Conservation (phyloP, 2,797 vertebrate genomes). For the Danio choprae region DNA sequence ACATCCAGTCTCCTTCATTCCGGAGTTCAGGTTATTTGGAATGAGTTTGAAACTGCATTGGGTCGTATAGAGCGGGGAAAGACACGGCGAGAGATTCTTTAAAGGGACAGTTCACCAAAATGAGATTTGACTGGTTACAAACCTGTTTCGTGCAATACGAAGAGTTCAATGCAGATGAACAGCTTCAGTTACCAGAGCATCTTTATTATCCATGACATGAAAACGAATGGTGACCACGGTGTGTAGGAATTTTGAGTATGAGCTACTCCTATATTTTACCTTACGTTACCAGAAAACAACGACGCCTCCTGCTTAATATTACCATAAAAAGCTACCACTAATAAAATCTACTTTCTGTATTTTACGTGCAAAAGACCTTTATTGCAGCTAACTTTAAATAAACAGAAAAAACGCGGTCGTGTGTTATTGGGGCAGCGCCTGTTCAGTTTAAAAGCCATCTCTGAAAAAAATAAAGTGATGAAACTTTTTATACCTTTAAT, state of each 20-base stretch:
- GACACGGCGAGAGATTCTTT: background rate
- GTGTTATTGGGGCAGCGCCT: background rate
- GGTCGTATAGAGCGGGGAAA: background rate
- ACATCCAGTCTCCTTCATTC: background rate
- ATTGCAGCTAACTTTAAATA: slow-evolving; percentile 28
- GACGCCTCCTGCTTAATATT: background rate
- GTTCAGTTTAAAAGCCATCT: slow-evolving; percentile 15
- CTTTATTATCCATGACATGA: background rate
- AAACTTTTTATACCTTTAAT: slow-evolving; percentile 29
- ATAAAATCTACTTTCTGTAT: background rate
- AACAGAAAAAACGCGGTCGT: background rate
- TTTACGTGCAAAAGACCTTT: background rate
- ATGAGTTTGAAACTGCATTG: background rate
- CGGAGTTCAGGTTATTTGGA: background rate
- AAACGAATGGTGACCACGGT: background rate
- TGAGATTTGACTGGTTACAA: background rate
- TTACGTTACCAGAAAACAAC: background rate
- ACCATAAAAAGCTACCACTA: background rate
- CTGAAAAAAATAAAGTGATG: background rate
- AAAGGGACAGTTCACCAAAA: background rate
- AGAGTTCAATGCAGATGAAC: background rate
- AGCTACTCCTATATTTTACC: background rate
- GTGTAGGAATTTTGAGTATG: background rate
- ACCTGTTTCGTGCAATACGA: background rate
- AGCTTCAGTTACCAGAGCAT: background rate